Base-by-base conservation (phyloP, 2,888 invertebrate species). In the Zaprionus obscuricornis region DNA sequence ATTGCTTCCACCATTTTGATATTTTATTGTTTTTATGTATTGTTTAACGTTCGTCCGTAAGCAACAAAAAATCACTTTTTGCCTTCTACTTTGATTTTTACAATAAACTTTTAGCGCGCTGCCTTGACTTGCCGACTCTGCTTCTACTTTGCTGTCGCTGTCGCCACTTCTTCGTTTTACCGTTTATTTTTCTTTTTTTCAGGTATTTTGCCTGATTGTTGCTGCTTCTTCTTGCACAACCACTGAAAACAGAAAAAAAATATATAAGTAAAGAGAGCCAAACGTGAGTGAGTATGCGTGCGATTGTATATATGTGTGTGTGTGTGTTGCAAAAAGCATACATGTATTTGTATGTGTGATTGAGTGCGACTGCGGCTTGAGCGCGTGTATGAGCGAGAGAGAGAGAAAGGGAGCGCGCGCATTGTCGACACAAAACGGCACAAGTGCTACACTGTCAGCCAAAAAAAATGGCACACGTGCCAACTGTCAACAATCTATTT, bases 1-100 rank as follows among this genome's bases (percentile, higher is more conserved):
- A 86, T 88, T 85, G 87, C 88, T 88, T 89, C 88, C 87, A 88
- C 78, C 88, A 89, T 88, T 87, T 88, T 88, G 85, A 73, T 75
- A 75, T 74, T 74, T 74, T 71, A 66, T 68, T 74, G 51, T 72
- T 77, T 76, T 75, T 84, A 74, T 74, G 58, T 68, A 63, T 63
- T 57, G 70, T 74, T 66, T 66, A 46, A 60, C 58, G 74, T 54
- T 74, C 46, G 69, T 65, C 63, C 58, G 69, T 55, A 49, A 26
- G 20, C 51, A 66, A 50, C 24, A 68, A 42, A 54, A 33, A 71
- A 54, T 59, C 51, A 81, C 85, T 84, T 64, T 64, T 60, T 75
- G 66, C 67, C 73, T 68, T 85, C 51, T 73, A 71, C 68, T 83
- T 58, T 69, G 64, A 51, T 74, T 86, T 81, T 85, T 79, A 76